phyloP scores from a whole-genome alignment of 2,113 vertebrate genomes.

The Alethe castanea region DNA sequence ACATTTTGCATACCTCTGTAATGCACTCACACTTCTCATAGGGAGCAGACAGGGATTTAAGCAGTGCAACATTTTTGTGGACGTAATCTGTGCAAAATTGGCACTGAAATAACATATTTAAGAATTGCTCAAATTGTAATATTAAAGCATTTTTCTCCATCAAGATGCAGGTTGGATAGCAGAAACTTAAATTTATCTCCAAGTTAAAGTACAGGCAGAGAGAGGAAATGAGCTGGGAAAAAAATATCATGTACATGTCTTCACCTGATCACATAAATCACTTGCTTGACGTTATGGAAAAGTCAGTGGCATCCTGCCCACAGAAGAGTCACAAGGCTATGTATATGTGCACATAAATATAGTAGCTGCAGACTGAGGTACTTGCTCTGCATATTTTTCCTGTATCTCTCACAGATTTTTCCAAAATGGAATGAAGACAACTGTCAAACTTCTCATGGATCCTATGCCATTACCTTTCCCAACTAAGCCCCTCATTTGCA shows the following conservation, averaged over 20 bases:
- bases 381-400: background rate
- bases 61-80: background rate
- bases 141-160: background rate
- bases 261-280: slow-evolving; percentile 52
- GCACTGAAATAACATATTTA: background rate
- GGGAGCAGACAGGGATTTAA: background rate
- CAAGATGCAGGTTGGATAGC: background rate
- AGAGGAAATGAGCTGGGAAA: slow-evolving; percentile 44
- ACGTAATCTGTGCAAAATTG: background rate
- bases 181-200: background rate
- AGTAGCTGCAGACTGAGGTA: background rate
- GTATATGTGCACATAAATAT: slow-evolving; percentile 5
- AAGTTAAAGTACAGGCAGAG: background rate
- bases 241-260: slow-evolving; percentile 31
- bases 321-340: background rate
- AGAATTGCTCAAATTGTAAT: background rate
- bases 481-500: accelerated
- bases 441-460: background rate
- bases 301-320: slow-evolving; percentile 10
- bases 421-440: background rate
- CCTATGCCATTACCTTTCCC: background rate
- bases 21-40: background rate
- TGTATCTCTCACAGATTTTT: background rate
- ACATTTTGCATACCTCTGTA: background rate
- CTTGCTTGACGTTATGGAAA: slow-evolving; percentile 1